phyloP scores from a whole-genome alignment of 2,113 vertebrate genomes.

The Malurus elegans region DNA sequence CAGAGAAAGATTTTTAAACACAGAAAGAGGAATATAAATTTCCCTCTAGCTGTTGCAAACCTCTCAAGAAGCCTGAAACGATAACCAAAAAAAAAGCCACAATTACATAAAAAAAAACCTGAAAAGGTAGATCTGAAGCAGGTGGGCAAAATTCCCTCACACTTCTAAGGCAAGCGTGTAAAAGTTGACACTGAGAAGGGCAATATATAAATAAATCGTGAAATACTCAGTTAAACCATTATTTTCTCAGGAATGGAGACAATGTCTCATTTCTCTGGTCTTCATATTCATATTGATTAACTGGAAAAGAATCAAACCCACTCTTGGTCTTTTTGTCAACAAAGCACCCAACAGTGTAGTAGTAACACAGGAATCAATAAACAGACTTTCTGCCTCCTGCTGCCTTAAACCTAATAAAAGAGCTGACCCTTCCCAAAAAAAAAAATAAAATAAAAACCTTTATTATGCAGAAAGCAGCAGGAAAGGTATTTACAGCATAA shows the following conservation, averaged over 20 bases:
- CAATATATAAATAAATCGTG: neutral
- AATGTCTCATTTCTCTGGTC: neutral
- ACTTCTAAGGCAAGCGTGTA: neutral
- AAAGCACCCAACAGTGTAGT: neutral
- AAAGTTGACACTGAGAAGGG: neutral
- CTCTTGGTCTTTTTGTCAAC: neutral
- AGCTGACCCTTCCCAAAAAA: neutral
- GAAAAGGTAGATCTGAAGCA: neutral
- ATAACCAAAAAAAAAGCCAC: neutral
- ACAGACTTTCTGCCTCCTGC: neutral
- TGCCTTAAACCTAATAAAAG: constrained; percentile 45
- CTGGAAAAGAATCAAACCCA: neutral
- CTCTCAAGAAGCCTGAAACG: neutral
- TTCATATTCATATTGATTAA: neutral
- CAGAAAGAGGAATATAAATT: neutral
- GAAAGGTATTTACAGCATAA: neutral
- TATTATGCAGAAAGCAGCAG: constrained; percentile 8
- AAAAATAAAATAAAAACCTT: constrained; percentile 29
- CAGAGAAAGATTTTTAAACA: neutral
- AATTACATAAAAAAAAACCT: neutral
- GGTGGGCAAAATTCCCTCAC: neutral
- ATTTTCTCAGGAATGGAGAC: neutral
- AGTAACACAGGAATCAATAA: neutral
- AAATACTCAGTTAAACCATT: neutral
- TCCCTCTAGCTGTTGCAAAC: neutral